Percentiles rank a stretch among this genome's conserved stretches.
Evolutionary conservation across 64 coral and sea anemone genomes (phyloP).

Genomic region (Astreopora myriophthalma): DNA sequence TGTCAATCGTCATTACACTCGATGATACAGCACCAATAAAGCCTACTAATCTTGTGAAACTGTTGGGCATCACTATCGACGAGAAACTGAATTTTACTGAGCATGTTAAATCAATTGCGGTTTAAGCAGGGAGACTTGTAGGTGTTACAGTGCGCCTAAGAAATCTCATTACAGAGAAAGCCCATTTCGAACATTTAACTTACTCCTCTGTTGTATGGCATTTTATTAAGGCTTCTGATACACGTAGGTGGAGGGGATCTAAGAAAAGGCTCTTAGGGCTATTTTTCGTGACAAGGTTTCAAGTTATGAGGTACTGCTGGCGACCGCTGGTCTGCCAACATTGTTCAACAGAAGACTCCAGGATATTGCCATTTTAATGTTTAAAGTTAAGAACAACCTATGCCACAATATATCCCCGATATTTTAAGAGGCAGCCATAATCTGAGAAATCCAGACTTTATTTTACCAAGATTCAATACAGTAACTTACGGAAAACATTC

Average conservation of each 20-base stretch:
- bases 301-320: background rate
- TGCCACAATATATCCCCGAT: background rate
- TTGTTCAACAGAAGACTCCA: background rate
- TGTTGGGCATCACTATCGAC: background rate
- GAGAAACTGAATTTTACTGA: background rate
- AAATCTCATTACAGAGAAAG: slow-evolving; percentile 16
- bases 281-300: background rate
- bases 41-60: background rate
- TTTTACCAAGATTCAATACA: background rate
- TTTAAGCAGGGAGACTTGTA: slow-evolving; percentile 9
- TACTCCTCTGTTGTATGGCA: slow-evolving; percentile 45
- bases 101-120: slow-evolving; percentile 24
- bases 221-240: slow-evolving; percentile 32
- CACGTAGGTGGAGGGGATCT: background rate
- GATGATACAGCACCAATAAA: background rate
- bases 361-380: slow-evolving; percentile 3
- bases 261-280: slow-evolving; percentile 23
- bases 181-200: slow-evolving; percentile 31
- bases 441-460: background rate
- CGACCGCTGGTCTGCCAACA: background rate
- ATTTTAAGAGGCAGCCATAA: background rate
- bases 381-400: background rate
- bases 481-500: slow-evolving; percentile 7
- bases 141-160: slow-evolving; percentile 19
- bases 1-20: background rate